Conservation (phyloP, 2,888 invertebrate genomes). For the Cerceris ruficornis region DNA sequence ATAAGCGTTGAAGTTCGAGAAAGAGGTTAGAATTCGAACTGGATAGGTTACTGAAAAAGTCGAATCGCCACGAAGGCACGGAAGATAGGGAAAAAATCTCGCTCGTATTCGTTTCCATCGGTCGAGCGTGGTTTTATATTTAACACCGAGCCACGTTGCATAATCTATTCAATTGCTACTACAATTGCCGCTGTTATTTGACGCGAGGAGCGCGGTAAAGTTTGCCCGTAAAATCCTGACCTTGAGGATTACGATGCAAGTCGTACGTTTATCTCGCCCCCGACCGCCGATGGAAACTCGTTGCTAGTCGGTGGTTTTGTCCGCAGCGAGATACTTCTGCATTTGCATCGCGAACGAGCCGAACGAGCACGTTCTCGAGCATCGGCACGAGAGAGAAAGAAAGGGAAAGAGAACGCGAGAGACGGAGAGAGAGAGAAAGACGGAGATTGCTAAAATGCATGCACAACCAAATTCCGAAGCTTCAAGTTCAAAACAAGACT, state of each 20-base stretch:
- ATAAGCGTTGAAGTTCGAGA: no score
- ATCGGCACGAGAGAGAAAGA: constrained; percentile 22
- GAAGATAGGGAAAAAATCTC: no score
- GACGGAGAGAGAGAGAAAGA: constrained; percentile 9
- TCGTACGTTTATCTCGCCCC: constrained; percentile 22
- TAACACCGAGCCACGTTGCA: constrained; percentile 30
- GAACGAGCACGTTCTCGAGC: background rate
- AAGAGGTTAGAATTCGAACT: no score
- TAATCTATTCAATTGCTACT: constrained; percentile 46
- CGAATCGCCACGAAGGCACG: no score
- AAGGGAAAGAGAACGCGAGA: background rate
- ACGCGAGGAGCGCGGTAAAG: constrained; percentile 37
- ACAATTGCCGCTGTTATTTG: constrained; percentile 36
- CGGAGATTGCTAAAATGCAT: background rate
- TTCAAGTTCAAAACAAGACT: constrained; percentile 58
- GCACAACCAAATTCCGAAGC: constrained; percentile 39
- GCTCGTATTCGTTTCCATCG: constrained; percentile 13
- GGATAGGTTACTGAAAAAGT: no score
- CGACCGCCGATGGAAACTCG: constrained; percentile 13
- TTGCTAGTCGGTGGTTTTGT: constrained; percentile 23
- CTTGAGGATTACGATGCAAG: constrained; percentile 50
- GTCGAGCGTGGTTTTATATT: constrained; percentile 21
- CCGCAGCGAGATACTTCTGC: background rate
- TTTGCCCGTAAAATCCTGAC: constrained; percentile 45
- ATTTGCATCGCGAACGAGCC: constrained; percentile 35